A percentile compares a stretch with the other conserved stretches of the same genome.
Evolutionary conservation across 2,888 invertebrate genomes (phyloP).

Genomic region (Bombylius discolor): DNA sequence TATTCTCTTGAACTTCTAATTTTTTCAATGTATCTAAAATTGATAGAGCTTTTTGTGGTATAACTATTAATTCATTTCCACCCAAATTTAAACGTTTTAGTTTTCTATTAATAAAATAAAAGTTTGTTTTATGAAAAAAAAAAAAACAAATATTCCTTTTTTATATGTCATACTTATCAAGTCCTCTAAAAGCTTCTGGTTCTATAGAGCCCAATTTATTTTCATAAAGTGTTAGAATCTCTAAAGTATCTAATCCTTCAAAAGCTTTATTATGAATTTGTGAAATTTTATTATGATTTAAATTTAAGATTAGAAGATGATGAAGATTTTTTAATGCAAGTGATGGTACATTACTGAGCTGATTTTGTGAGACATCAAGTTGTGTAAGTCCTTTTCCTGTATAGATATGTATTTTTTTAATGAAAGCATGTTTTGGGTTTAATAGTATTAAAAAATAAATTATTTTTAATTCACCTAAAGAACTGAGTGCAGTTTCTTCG

Average conservation of each 20-base stretch:
- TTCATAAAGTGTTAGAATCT: constrained; percentile 77
- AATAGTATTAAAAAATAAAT: too few relatives aligned
- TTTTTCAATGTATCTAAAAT: constrained; percentile 69
- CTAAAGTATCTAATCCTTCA: constrained; percentile 72
- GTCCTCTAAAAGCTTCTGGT: constrained; percentile 69
- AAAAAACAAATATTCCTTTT: background rate
- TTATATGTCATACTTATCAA: constrained; percentile 60
- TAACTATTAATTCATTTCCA: constrained; percentile 61
- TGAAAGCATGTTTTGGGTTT: too few relatives aligned
- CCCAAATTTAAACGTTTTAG: constrained; percentile 74
- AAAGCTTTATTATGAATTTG: constrained; percentile 71
- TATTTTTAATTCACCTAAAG: constrained; percentile 48
- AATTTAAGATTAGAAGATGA: constrained; percentile 71
- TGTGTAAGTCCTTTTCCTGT: constrained; percentile 76
- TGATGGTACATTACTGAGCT: constrained; percentile 65
- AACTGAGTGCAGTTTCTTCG: constrained; percentile 76
- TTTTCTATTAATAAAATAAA: constrained; percentile 42
- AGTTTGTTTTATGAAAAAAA: background rate
- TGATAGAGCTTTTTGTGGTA: constrained; percentile 71
- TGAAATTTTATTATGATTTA: constrained; percentile 77
- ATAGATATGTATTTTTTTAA: constrained; percentile 9
- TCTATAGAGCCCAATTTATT: constrained; percentile 70
- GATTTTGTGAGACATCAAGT: constrained; percentile 78
- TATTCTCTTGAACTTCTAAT: constrained; percentile 78
- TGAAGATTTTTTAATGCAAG: constrained; percentile 66